phyloP scores from a whole-genome alignment of 2,113 vertebrate species.

The Rhynchomys soricoides region DNA sequence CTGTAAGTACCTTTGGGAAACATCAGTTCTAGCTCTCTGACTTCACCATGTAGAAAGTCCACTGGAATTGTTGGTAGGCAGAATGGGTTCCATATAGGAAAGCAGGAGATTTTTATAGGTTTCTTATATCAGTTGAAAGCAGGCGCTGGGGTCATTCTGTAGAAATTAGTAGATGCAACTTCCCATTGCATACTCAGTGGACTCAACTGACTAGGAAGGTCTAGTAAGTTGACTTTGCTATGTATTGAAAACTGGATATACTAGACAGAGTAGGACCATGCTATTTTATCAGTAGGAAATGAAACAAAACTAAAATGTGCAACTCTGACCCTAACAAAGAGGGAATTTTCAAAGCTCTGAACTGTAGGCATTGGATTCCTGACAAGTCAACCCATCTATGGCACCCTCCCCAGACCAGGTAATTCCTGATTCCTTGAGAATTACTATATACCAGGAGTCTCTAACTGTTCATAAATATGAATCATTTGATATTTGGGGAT shows the following conservation, averaged over 20 bases:
- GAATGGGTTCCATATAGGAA: neutral
- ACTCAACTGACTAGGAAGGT: neutral
- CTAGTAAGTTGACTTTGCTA: too few relatives aligned
- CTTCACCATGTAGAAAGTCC: neutral
- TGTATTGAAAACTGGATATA: neutral
- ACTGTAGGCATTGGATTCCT: neutral
- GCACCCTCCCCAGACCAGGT: neutral
- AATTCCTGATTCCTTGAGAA: neutral
- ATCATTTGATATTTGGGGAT: neutral
- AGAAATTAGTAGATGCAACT: neutral
- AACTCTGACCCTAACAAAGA: neutral
- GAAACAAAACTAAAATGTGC: neutral
- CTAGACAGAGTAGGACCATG: neutral
- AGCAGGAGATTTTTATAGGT: neutral
- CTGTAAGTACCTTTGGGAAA: neutral
- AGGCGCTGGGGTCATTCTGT: neutral
- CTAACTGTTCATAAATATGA: slow-evolving; percentile 18
- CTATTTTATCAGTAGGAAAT: neutral
- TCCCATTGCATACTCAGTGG: too few relatives aligned
- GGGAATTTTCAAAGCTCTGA: neutral
- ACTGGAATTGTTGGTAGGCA: neutral
- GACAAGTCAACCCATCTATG: neutral
- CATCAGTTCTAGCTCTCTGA: slow-evolving; percentile 3
- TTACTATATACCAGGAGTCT: neutral
- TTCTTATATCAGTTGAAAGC: neutral